phyloP scores from a whole-genome alignment of 2,888 invertebrate genomes.

The Drosophila macrothrix region DNA sequence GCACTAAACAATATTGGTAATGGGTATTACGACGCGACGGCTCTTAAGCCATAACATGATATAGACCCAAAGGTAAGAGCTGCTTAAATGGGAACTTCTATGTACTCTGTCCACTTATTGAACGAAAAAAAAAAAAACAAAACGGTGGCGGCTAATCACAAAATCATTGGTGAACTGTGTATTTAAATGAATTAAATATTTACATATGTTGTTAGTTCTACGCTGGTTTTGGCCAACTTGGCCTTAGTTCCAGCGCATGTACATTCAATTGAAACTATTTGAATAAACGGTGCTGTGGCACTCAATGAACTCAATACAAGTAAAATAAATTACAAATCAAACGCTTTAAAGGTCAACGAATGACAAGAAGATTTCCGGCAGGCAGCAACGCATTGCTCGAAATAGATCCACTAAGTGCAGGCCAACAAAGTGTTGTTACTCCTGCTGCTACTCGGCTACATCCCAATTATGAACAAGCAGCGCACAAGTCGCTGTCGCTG shows the following conservation, averaged over 20 bases:
- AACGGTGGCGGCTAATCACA: slow-evolving; percentile 44
- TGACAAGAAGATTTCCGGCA: slow-evolving; percentile 78
- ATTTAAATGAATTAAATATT: background rate
- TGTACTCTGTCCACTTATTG: slow-evolving; percentile 26
- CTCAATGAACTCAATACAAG: slow-evolving; percentile 19
- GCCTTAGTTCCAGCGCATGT: background rate
- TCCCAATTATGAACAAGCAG: slow-evolving; percentile 68
- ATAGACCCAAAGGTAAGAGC: slow-evolving; percentile 65
- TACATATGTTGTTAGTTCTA: background rate
- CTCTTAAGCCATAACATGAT: slow-evolving; percentile 59
- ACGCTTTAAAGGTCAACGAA: slow-evolving; percentile 74
- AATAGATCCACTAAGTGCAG: slow-evolving; percentile 71
- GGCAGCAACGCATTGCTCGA: slow-evolving; percentile 48
- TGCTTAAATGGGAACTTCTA: slow-evolving; percentile 9
- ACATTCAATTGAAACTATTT: slow-evolving; percentile 6
- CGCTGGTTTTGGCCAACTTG: slow-evolving; percentile 1
- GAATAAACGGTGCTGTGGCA: slow-evolving; percentile 19
- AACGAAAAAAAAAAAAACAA: background rate
- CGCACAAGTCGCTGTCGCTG: slow-evolving; percentile 18
- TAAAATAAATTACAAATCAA: slow-evolving; percentile 34
- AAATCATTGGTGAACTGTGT: slow-evolving; percentile 20
- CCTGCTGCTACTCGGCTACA: slow-evolving; percentile 53
- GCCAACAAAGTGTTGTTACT: slow-evolving; percentile 67
- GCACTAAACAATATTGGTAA: slow-evolving; percentile 68
- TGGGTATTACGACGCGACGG: slow-evolving; percentile 51